Evolutionary conservation across 2,888 invertebrate genomes (phyloP), one percentile per base, ranked within the genome.

Genomic region (Amorpha juglandis): DNA sequence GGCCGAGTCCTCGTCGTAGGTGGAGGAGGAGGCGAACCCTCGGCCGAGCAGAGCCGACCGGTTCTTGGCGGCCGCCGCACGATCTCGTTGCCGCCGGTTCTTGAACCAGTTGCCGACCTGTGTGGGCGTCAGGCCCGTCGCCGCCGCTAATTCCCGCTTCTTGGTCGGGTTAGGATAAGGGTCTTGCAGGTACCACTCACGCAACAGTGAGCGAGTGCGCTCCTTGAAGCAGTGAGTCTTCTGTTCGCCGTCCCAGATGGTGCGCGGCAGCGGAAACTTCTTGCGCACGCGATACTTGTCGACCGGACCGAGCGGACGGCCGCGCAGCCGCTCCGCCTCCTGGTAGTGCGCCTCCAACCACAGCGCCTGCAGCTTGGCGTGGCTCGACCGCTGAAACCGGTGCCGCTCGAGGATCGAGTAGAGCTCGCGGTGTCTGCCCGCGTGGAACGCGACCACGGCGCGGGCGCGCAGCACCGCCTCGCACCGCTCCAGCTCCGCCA

Each of bases 181-280:
- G 92, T 99, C 99, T 92, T 98, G 98, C 66, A 99, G 95, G 90
- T 99, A 99, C 98, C 99, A 99, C 94, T 99, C 99, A 70, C 99
- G 94, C 74, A 99, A 94, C 75, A 99, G 94, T 78, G 98, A 98
- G 76, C 99, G 94, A 83, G 99, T 99, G 73, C 99, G 94, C 93
- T 99, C 97, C 91, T 99, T 99, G 94, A 99, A 99, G 92, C 99
- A 99, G 92, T 99, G 99, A 86, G 98, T 98, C 76, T 99, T 99
- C 94, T 99, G 99, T 89, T 99, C 99, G 68, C 99, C 99, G 90
- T 99, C 99, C 99, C 99, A 99, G 82, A 99, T 99, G 70, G 99
- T 99, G 78, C 98, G 94, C 65, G 99, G 99, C 81, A 99, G 93
- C 27, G 99, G 99, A 89, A 99, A 99, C 96, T 99, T 99, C 94